Base-by-base conservation (phyloP, 2,888 invertebrate species). In the Serrognathus titanus region DNA sequence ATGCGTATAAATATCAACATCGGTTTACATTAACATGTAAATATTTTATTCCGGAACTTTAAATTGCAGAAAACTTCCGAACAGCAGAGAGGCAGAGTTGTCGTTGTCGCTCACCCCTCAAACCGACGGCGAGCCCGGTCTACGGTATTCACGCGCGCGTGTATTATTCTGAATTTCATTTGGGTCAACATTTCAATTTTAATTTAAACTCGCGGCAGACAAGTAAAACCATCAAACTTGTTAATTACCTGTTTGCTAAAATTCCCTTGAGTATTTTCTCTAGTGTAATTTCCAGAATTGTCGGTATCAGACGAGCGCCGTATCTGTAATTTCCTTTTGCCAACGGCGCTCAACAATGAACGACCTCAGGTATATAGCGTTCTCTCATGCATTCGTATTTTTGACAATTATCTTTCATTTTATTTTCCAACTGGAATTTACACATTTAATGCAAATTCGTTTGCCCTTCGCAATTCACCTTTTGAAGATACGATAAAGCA, bases 231-330 rank as follows among this genome's bases (percentile, higher is more conserved):
- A 76, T 77, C 77, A 77, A 77, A 77, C 74, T 77, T 77, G 77
- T 75, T 77, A 77, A 76, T 77, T 77, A 76, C 75, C 75, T 76
- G 75, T 75, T 76, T 74, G 74, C 73, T 75, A 74, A 74, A 75
- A 75, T 72, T 75, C 76, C 75, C 74, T 66, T 67, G 75, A 72
- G 75, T 73, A 72, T 74, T 75, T 75, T 75, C 74, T 70, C 72
- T 70, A 69, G 72, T 72, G 73, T 73, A 74, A 75, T 76, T 75
- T 75, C 73, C 72, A 74, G 74, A 71, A 76, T 75, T 75, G 75
- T 74, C 75, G 73, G 75, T 74, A 75, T 75, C 75, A 75, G 74
- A 72, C 72, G 43, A 43, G 50, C 48, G 62, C 66, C 69, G 67
- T 71, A 72, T 72, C 73, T 73, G 69, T 71, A 74, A 73, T 72